A percentile compares a stretch with the other conserved stretches of the same genome.
Evolutionary conservation across 2,888 invertebrate genomes (phyloP).

Genomic region (Carcina quercana): DNA sequence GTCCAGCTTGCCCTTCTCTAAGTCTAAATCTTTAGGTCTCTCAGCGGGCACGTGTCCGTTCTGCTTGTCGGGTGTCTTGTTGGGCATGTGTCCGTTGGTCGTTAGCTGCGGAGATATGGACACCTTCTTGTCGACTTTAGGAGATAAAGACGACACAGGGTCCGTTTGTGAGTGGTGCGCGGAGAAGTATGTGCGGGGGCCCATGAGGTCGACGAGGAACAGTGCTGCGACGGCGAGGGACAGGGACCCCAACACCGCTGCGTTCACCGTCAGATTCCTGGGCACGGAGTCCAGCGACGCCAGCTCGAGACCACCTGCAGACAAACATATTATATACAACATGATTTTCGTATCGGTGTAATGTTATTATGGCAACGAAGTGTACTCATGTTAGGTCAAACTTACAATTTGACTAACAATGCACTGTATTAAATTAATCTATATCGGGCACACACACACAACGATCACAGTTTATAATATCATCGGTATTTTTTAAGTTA

Average conservation of each 20-base stretch:
- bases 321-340: no score
- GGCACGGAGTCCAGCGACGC: slow-evolving; percentile 83
- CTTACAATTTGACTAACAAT: no score
- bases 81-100: slow-evolving; percentile 1
- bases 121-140: slow-evolving; percentile 48
- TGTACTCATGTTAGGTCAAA: no score
- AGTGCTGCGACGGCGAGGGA: slow-evolving; percentile 79
- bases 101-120: slow-evolving; percentile 26
- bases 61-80: neutral
- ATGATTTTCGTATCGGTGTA: no score
- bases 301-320: slow-evolving; percentile 77
- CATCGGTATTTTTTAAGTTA: no score
- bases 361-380: no score
- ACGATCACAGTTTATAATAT: no score
- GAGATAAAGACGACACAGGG: slow-evolving; percentile 34
- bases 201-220: slow-evolving; percentile 80
- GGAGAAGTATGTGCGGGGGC: slow-evolving; percentile 63
- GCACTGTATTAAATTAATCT: no score
- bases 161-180: slow-evolving; percentile 61
- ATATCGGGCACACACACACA: no score
- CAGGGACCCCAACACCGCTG: slow-evolving; percentile 79
- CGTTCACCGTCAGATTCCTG: slow-evolving; percentile 79
- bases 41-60: neutral
- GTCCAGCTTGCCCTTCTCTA: slow-evolving; percentile 37
- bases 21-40: slow-evolving; percentile 51